Evolutionary conservation across 2,888 invertebrate species (phyloP).

Genomic region (Aphodius granarius): DNA sequence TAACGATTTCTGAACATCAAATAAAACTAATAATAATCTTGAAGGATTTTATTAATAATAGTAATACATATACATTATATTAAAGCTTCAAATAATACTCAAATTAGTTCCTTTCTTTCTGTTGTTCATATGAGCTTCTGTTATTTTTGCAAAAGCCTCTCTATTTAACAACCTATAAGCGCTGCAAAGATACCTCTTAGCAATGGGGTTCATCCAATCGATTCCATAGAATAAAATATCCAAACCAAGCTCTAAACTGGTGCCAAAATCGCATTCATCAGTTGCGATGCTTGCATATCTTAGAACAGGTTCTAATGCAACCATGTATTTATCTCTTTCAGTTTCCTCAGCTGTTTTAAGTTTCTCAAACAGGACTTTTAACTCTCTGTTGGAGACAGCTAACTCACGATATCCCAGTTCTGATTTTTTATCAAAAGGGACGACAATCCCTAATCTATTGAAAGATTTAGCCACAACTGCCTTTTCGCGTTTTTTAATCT

Average conservation of each 20-base stretch:
- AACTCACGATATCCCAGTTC: constrained; percentile 81
- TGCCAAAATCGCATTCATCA: constrained; percentile 95
- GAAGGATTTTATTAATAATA: too few relatives aligned
- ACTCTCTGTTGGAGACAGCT: constrained; percentile 45
- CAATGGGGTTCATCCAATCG: constrained; percentile 66
- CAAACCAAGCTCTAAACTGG: constrained; percentile 85
- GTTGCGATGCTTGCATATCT: constrained; percentile 86
- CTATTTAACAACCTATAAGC: constrained; percentile 78
- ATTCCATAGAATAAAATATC: constrained; percentile 80
- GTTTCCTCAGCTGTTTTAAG: constrained; percentile 64
- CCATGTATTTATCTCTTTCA: constrained; percentile 64
- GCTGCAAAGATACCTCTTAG: constrained; percentile 66
- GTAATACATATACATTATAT: background rate
- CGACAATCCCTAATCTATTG: constrained; percentile 82
- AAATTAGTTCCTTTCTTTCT: constrained; percentile 62
- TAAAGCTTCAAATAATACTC: constrained; percentile 47
- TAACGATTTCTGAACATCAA: too few relatives aligned
- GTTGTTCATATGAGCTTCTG: constrained; percentile 72
- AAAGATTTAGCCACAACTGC: constrained; percentile 72
- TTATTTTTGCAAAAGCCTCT: constrained; percentile 72
- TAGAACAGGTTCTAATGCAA: constrained; percentile 77
- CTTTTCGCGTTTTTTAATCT: constrained; percentile 64
- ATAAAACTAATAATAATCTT: too few relatives aligned
- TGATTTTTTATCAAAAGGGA: constrained; percentile 79
- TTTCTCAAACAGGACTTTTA: constrained; percentile 69